Conservation (phyloP, 2,797 vertebrate species). For the Gymnocypris eckloni region DNA sequence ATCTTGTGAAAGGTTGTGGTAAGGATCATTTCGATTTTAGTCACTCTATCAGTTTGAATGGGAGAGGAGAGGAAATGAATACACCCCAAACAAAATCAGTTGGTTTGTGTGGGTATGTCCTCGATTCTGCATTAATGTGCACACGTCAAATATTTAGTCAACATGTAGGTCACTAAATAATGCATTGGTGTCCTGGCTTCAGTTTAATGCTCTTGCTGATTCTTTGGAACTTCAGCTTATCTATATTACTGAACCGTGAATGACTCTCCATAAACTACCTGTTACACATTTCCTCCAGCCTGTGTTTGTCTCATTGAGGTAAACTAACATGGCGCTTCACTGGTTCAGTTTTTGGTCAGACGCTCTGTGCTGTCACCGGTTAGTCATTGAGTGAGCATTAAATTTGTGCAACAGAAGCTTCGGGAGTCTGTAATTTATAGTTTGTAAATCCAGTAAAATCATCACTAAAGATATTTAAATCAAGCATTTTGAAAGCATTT, state of each 20-base stretch:
- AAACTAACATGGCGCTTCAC: not conserved
- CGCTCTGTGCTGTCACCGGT: conserved; percentile 1
- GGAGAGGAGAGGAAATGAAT: not conserved
- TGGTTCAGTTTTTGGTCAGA: not conserved
- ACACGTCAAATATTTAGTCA: conserved; percentile 16
- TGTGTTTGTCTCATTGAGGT: conserved; percentile 19
- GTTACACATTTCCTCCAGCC: not conserved
- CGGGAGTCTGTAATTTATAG: not conserved
- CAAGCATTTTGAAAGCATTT: not conserved
- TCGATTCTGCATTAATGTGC: conserved; percentile 4
- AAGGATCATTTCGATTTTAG: conserved; percentile 1
- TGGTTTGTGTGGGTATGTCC: conserved; percentile 5
- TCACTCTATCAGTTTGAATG: conserved; percentile 22
- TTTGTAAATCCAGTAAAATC: not conserved
- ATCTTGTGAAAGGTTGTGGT: not conserved
- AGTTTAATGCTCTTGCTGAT: conserved; percentile 1
- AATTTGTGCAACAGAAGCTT: conserved; percentile 3
- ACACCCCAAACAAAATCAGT: not conserved
- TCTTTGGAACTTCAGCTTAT: not conserved
- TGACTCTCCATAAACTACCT: conserved; percentile 37
- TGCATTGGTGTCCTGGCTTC: conserved; percentile 34
- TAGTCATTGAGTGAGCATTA: conserved; percentile 19
- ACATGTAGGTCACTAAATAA: conserved; percentile 37
- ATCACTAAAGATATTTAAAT: not conserved
- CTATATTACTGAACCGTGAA: not conserved